Base-by-base conservation (phyloP, 2,797 vertebrate genomes). In the Esox masquinongy region DNA sequence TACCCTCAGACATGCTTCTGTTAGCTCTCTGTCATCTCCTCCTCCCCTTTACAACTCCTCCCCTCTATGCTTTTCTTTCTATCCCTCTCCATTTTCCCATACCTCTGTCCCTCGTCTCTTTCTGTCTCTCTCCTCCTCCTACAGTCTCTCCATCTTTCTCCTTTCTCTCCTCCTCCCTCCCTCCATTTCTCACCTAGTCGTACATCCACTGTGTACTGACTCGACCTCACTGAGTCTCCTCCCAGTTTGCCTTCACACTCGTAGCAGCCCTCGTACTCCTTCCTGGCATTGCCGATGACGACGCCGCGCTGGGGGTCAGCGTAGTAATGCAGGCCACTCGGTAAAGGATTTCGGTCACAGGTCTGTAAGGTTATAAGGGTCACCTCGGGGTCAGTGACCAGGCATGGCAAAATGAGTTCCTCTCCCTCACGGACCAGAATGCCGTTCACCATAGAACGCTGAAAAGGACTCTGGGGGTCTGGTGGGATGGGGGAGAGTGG, bases 341-440 rank as follows among this genome's bases (percentile, higher is more conserved):
- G 97, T 47, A 98, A 87, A 26, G 90, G 85, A 74, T 68, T 90
- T 22, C 93, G 91, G 0, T 94, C 85, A 0, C 96, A 98, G 15
- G 77, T 95, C 76, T 81, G 92, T 82, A 98, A 86, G 0, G 93
- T 90, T 81, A 97, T 89, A 73, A 82, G 77, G 0, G 82, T 90
- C 86, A 97, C 90, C 9, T 92, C 86, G 0, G 97, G 97, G 87
- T 98, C 94, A 0, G 96, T 97, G 79, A 96, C 94, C 0, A 95
- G 92, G 79, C 98, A 99, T 3, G 94, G 94, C 6, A 98, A 91
- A 77, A 94, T 90, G 7, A 92, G 88, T 75, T 97, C 93, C 5
- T 89, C 93, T 15, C 95, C 95, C 68, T 94, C 94, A 67, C 90
- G 95, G 59, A 91, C 95, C 50, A 95, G 83, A 61, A 95, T 86